phyloP scores from a whole-genome alignment of 2,888 invertebrate species.

The Nemotelus pantherinus region DNA sequence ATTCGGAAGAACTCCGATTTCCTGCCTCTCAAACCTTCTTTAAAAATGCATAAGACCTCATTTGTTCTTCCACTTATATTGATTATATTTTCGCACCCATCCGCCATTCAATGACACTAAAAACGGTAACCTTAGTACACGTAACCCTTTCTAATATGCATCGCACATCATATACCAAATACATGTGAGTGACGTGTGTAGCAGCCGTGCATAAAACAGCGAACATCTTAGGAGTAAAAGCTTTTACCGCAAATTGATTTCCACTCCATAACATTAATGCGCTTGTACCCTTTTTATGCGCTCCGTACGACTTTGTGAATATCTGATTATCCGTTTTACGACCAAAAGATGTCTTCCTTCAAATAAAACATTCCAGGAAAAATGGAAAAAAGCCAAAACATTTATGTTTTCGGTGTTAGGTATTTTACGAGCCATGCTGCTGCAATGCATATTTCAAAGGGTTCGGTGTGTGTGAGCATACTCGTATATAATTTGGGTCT shows the following conservation, averaged over 20 bases:
- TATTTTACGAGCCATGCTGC: slow-evolving; percentile 33
- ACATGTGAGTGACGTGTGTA: neutral
- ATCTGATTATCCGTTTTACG: slow-evolving; percentile 43
- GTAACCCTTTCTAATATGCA: slow-evolving; percentile 12
- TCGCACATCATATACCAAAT: neutral
- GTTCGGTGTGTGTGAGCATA: neutral
- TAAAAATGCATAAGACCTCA: slow-evolving; percentile 21
- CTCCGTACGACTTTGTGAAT: slow-evolving; percentile 38
- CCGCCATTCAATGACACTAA: slow-evolving; percentile 1
- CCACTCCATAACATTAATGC: slow-evolving; percentile 45
- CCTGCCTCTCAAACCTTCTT: neutral
- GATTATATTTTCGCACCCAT: slow-evolving; percentile 5
- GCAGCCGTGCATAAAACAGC: neutral
- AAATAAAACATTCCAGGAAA: slow-evolving; percentile 37
- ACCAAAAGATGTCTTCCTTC: slow-evolving; percentile 40
- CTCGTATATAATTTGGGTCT: neutral
- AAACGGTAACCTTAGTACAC: neutral
- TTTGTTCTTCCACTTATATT: slow-evolving; percentile 12
- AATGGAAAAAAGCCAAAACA: slow-evolving; percentile 18
- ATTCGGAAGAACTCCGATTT: no score
- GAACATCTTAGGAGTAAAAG: slow-evolving; percentile 34
- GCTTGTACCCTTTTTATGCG: slow-evolving; percentile 33
- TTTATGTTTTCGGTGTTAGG: slow-evolving; percentile 15
- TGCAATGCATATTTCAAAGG: slow-evolving; percentile 42
- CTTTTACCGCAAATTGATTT: slow-evolving; percentile 44